Base-by-base conservation (phyloP, 2,797 vertebrate species). In the Diplodus sargus region DNA sequence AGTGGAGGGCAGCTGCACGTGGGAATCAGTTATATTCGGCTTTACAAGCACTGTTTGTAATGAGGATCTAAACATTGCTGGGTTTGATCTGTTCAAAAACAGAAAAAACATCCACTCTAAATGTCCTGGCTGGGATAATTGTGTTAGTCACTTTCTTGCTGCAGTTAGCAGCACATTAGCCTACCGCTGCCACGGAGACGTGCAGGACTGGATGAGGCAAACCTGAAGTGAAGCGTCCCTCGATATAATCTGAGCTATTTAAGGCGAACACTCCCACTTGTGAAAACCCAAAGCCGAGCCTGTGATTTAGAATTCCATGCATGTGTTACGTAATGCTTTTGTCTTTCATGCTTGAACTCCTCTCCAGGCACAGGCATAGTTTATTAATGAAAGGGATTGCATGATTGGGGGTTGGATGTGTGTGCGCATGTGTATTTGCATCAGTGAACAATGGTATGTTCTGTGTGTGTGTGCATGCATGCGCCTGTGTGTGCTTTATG, bases 271-370 rank as follows among this genome's bases (percentile, higher is more conserved):
- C 89, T 88, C 91, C 90, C 89, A 91, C 91, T 91, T 88, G 87
- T 91, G 74, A 93, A 90, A 91, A 89, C 80, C 90, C 86, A 73
- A 85, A 92, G 89, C 87, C n/a, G 39, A 84, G 90, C 86, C 85
- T 85, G 79, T 70, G 78, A 88, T 94, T 94, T 92, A 89, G 83
- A 92, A 93, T 95, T 95, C 90, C 87, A 86, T 93, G 93, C 91
- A 83, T 85, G 85, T 8, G 63, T 96, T 95, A 94, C 82, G 70
- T 94, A 95, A 96, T 70, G 76, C 78, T 82, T 93, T 90, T 91
- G 86, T 91, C 90, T 93, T 92, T 94, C 89, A 93, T 92, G 92
- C 90, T 90, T 89, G 76, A 92, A 91, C 91, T 91, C 81, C 67
- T 90, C 74, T 86, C 76, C 66, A 83, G 76, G 90, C 86, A 71